These are phyloP conservation scores for Brotogeris chrysoptera DNA, from an alignment of 2,797 vertebrate species.

Conservation along the genomic window DNA sequence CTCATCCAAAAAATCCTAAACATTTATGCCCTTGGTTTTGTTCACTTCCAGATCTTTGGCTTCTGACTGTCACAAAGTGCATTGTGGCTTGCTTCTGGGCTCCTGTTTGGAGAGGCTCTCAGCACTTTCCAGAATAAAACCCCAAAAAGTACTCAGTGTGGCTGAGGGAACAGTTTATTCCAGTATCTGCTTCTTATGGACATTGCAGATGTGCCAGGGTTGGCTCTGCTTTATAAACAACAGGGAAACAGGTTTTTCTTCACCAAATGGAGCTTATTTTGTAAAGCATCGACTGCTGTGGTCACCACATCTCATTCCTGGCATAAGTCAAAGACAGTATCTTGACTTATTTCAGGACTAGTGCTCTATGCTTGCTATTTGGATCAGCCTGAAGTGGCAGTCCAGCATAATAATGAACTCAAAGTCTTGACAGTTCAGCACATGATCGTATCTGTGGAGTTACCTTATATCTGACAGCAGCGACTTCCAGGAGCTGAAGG, in stretches of 20 bases:
- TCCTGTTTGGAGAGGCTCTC: not conserved
- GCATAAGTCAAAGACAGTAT: rapidly evolving
- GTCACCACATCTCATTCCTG: rapidly evolving
- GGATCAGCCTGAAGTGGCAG: not conserved
- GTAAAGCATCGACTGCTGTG: not conserved
- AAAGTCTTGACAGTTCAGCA: not conserved
- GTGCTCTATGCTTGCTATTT: not conserved
- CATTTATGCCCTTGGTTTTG: not conserved
- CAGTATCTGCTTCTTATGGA: not conserved
- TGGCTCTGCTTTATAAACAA: not conserved
- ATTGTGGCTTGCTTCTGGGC: not conserved
- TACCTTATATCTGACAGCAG: not conserved
- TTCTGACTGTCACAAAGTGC: not conserved
- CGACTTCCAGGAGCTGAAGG: not conserved
- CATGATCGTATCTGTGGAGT: not conserved
- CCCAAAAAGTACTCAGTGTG: not conserved
- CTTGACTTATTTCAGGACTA: not conserved
- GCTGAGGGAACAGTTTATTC: not conserved
- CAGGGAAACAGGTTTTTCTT: not conserved
- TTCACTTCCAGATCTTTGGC: not conserved
- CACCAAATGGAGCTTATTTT: not conserved
- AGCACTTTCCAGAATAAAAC: not conserved
- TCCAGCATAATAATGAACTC: not conserved
- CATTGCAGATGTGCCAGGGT: not conserved
- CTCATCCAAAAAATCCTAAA: rapidly evolving